Percentiles rank a stretch among this genome's conserved stretches.
Conservation (phyloP, 2,797 vertebrate genomes). For the Bradypodion ventrale region DNA sequence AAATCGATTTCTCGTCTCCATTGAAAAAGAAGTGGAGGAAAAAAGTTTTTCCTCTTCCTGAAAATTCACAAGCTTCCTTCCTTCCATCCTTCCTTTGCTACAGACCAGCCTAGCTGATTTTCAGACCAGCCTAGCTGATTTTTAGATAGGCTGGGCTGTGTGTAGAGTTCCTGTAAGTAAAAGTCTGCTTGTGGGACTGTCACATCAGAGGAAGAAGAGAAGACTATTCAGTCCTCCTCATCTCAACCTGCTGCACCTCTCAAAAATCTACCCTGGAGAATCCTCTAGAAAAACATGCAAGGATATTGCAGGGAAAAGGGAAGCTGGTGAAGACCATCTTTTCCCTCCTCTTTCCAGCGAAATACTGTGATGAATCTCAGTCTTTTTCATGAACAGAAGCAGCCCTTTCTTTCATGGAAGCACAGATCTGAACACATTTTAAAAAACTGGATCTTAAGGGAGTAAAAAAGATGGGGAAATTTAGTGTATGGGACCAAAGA, state of each 20-base stretch:
- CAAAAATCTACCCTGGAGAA: neutral
- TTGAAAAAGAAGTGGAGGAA: neutral
- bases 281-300: neutral
- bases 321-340: neutral
- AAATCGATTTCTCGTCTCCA: conserved; percentile 20
- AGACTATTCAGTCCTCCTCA: neutral
- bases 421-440: neutral
- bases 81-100: no score
- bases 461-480: no score
- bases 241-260: neutral
- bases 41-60: neutral
- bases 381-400: neutral
- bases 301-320: neutral
- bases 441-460: no score
- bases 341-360: no score
- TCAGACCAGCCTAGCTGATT: no score
- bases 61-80: no score
- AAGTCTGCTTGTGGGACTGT: neutral
- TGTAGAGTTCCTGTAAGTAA: neutral
- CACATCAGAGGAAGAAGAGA: neutral
- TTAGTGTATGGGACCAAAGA: no score
- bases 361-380: neutral
- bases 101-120: no score
- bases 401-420: neutral
- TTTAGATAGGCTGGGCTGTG: neutral